These are phyloP conservation scores for Teleogryllus oceanicus DNA, from an alignment of 2,888 invertebrate species.

Conservation along the genomic window DNA sequence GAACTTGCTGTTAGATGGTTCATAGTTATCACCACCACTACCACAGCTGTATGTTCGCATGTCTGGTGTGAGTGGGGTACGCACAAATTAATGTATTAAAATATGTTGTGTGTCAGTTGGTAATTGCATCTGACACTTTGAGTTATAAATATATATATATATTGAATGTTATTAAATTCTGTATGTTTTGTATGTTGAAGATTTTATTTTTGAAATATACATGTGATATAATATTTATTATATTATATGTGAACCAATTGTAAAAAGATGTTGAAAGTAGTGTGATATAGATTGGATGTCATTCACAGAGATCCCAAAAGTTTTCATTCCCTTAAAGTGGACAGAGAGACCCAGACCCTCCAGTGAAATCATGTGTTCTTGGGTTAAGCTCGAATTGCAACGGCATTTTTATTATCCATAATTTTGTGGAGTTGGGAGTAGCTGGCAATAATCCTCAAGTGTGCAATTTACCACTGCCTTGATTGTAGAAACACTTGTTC, in stretches of 20 bases:
- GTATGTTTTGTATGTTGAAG: not conserved
- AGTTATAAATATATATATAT: not conserved
- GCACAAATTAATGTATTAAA: constrained; percentile 9
- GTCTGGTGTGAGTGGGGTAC: constrained; percentile 1
- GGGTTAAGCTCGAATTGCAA: not conserved
- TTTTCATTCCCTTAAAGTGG: not conserved
- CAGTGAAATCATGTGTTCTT: not conserved
- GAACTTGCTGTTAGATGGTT: constrained; percentile 9
- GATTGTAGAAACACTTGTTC: not conserved
- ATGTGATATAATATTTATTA: constrained; percentile 11
- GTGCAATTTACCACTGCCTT: constrained; percentile 10
- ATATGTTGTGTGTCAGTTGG: not conserved
- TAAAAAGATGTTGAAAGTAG: constrained; percentile 9
- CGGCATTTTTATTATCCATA: not conserved
- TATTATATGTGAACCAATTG: constrained; percentile 18
- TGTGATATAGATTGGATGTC: not conserved
- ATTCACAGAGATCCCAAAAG: not conserved
- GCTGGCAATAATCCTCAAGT: not conserved
- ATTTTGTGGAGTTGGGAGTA: not conserved
- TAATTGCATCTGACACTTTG: not conserved
- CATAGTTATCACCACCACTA: constrained; percentile 18
- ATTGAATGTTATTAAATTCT: constrained; percentile 18
- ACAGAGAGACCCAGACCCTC: not conserved
- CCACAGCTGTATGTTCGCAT: not conserved
- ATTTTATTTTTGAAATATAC: constrained; percentile 18